Evolutionary conservation across 2,797 vertebrate genomes (phyloP).

Genomic region (Clarias laeviceps): DNA sequence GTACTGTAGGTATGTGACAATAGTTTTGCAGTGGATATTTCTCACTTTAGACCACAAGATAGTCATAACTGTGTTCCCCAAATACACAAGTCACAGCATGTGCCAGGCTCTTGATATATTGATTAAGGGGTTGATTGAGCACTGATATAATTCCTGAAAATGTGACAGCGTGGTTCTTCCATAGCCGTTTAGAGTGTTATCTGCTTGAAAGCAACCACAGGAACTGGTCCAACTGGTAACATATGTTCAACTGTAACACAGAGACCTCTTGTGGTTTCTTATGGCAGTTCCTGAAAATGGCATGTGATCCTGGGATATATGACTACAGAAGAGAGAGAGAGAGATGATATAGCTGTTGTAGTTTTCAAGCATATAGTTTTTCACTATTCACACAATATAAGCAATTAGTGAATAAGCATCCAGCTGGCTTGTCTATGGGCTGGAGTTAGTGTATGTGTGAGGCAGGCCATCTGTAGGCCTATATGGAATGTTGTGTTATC

Average conservation of each 20-base stretch:
- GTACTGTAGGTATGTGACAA: background rate
- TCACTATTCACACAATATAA: conserved; percentile 43
- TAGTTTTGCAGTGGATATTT: conserved; percentile 11
- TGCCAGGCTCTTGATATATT: conserved; percentile 48
- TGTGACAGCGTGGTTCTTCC: conserved; percentile 37
- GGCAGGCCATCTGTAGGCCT: conserved; percentile 48
- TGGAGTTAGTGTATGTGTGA: conserved; percentile 44
- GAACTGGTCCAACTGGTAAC: conserved; percentile 38
- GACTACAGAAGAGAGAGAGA: conserved; percentile 18
- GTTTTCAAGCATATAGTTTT: conserved; percentile 37
- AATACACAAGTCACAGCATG: conserved; percentile 10
- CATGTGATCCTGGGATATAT: conserved; percentile 21
- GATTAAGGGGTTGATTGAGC: conserved; percentile 29
- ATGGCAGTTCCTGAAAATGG: conserved; percentile 28
- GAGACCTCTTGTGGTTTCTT: conserved; percentile 58
- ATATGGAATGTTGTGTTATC: conserved; percentile 13
- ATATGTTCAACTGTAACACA: conserved; percentile 44
- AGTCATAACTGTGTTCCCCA: background rate
- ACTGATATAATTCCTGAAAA: conserved; percentile 40
- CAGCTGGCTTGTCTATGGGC: conserved; percentile 33
- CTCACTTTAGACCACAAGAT: background rate
- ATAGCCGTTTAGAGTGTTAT: conserved; percentile 41
- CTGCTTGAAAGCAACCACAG: conserved; percentile 42
- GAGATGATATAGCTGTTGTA: conserved; percentile 19
- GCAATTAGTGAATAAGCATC: conserved; percentile 38